Base-by-base conservation (phyloP, 92 coral and sea anemone species). In the Nematostella vectensis region DNA sequence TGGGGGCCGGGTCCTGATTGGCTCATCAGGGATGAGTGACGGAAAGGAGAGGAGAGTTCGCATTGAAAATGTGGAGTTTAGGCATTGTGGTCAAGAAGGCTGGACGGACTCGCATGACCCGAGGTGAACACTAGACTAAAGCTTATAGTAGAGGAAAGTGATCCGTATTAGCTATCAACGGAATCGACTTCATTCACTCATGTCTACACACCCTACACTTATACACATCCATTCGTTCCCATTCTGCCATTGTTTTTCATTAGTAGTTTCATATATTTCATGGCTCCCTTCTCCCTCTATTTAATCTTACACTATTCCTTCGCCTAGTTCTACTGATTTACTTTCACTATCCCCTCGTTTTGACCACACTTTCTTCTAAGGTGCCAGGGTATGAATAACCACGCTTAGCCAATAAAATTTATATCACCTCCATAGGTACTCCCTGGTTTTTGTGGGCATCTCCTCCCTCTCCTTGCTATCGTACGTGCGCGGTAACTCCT, bases 61-160 rank as follows among this genome's bases (percentile, higher is more conserved):
- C 58, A 80, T 87, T 30, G 96, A 87, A 62, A 87, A 87, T 58
- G 89, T 63, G 25, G 96, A 87, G 75, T 87, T 87, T 58, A 74
- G 78, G 54, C 68, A 82, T 53, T 87, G 96, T 65, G 96, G 96
- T 17, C 96, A 87, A 51, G 75, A 72, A 47, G 96, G 96, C 17
- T 87, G 82, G 80, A 43, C 77, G 10, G 96, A 82, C 51, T 67
- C 23, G n/a, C 65, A 47, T 60, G 96, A 81, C 40, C 88, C 95
- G 48, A 80, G 88, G 95, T 85, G 40, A 21, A 0, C n/a, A n/a
- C n/a, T n/a, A 9, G 8, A 24, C 16, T 26, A 27, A 0, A 23
- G 20, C 3, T 25, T 16, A 20, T 8, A 43, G 19, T 15, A 3
- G 1, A 18, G 16, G 0, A 19, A 10, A 17, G 9, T 39, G 0